A percentile compares a stretch with the other conserved stretches of the same genome.
Evolutionary conservation across 2,888 invertebrate genomes (phyloP).

Genomic region (Melanostoma mellinum): DNA sequence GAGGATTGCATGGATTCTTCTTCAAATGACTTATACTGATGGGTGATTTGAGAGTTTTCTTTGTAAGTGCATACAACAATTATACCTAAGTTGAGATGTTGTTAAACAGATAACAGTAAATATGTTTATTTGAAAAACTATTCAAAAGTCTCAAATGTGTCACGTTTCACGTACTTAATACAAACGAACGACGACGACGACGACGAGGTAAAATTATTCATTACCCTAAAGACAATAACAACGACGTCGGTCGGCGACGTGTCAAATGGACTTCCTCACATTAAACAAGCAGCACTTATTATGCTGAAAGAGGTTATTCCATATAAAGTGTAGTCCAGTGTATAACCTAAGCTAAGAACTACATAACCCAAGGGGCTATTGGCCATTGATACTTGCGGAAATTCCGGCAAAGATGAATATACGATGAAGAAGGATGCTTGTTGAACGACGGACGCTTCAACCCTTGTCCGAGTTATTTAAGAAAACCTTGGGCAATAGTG

Average conservation of each 20-base stretch:
- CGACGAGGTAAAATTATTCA: constrained; percentile 53
- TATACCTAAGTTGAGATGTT: background rate
- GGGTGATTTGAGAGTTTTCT: constrained; percentile 57
- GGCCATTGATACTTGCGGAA: constrained; percentile 59
- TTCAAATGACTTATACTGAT: constrained; percentile 39
- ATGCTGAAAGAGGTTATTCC: constrained; percentile 34
- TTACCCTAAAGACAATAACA: constrained; percentile 30
- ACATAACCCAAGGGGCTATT: constrained; percentile 40
- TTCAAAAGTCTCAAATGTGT: constrained; percentile 53
- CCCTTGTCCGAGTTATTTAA: constrained; percentile 44
- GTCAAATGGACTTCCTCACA: constrained; percentile 49
- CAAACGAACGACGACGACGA: constrained; percentile 2
- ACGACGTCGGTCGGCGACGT: constrained; percentile 29
- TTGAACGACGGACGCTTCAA: constrained; percentile 32
- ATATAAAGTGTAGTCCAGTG: background rate
- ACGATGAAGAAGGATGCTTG: constrained; percentile 21
- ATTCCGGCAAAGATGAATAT: constrained; percentile 17
- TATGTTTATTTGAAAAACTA: constrained; percentile 38
- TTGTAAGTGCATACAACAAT: constrained; percentile 64
- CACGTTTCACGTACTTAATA: constrained; percentile 29
- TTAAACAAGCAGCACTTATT: constrained; percentile 46
- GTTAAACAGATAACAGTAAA: constrained; percentile 9
- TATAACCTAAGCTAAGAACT: background rate
- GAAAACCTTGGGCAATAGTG: constrained; percentile 39
- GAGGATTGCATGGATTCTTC: constrained; percentile 31